These are phyloP conservation scores for Microctenopoma stevenorrisi DNA, from an alignment of 2,797 vertebrate species.

Conservation along the genomic window DNA sequence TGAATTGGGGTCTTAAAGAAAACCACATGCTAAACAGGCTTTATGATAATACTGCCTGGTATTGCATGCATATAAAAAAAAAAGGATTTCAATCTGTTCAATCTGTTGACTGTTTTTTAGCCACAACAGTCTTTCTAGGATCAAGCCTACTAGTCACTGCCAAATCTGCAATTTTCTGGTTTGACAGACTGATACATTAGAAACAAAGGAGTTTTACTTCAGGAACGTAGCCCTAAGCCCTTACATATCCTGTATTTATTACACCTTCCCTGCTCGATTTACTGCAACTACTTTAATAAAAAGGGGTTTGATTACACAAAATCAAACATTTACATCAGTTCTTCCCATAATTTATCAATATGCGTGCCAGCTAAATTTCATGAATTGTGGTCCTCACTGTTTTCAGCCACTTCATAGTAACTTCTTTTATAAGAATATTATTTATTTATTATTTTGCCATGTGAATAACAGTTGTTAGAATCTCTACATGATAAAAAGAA, in stretches of 20 bases:
- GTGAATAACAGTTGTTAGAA: neutral
- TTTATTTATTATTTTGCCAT: neutral
- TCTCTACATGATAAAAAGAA: constrained; percentile 5
- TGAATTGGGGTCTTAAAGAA: no score
- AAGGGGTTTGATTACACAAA: constrained; percentile 18
- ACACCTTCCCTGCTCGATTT: constrained; percentile 10
- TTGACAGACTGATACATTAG: constrained; percentile 9
- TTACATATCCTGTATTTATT: neutral
- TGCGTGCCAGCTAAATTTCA: neutral
- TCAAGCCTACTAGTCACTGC: constrained; percentile 6
- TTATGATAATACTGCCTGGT: no score
- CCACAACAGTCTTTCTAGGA: neutral
- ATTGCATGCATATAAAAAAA: no score
- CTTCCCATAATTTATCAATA: neutral
- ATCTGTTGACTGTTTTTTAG: neutral
- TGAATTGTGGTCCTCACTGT: constrained; percentile 3
- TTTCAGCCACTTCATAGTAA: constrained; percentile 1
- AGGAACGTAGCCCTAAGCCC: constrained; percentile 1
- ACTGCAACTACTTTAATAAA: neutral
- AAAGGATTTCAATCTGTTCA: neutral
- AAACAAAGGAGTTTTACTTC: constrained; percentile 21
- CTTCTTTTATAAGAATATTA: neutral
- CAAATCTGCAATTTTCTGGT: constrained; percentile 14
- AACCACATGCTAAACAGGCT: no score
- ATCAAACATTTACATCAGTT: constrained; percentile 30